Evolutionary conservation across 1,140 invertebrate genomes (phyloP), one percentile per base, ranked within the genome.

Genomic region (Camponotus pennsylvanicus): DNA sequence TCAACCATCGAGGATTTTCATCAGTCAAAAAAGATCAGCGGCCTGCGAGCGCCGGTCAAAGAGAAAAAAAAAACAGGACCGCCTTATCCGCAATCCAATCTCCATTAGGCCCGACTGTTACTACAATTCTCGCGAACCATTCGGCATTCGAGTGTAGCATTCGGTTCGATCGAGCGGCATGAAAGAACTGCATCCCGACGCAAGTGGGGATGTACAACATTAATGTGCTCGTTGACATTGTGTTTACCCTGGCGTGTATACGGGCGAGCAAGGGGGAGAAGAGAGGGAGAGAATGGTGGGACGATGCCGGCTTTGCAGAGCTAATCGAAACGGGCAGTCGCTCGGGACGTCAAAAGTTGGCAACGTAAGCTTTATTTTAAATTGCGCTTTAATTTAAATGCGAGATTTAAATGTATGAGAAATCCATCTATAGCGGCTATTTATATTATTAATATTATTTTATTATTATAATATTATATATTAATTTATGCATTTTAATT

Each of bases 181-280:
- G 55, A 71, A 87, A 88, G 70, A 87, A 78, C 21, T 45, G 59
- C 63, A 49, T 15, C 49, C 42, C 52, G 61, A 88, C 59, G 52
- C 27, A 49, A 66, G 66, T 57, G 32, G 67, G 55, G 69, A 70
- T 66, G 73, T 85, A 66, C 77, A 87, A 90, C 87, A 90, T 91
- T 91, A 91, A 90, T 88, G 89, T 88, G 89, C 85, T 90, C 90
- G 89, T 88, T 91, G 89, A 91, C 90, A 90, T 91, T 87, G 89
- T 90, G 82, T 90, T 90, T 88, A 87, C 76, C 52, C 79, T 63
- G 57, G 75, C 86, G 70, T 88, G 82, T 90, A 85, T 77, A 90
- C 75, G 59, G 45, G 42, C 79, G 15, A 82, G 42, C 49, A 27
- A 57, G 11, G 37, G 71, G 8, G 55, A 42, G 45, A 45, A 52